Base-by-base conservation (phyloP, 2,888 invertebrate genomes). In the Steinernema carpocapsae region DNA sequence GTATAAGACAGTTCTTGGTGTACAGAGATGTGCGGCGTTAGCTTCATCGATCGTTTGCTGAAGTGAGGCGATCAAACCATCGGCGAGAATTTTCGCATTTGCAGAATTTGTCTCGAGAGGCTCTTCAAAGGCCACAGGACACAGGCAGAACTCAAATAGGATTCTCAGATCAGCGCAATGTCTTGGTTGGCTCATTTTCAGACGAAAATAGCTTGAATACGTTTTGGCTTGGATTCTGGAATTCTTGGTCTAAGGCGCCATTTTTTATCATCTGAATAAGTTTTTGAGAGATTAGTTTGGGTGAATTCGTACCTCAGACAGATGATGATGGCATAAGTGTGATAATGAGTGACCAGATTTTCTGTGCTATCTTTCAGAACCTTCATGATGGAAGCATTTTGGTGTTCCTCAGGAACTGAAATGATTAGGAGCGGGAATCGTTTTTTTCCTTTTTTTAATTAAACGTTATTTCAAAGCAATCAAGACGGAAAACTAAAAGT, bases 91-190 rank as follows among this genome's bases (percentile, higher is more conserved):
- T 14, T 19, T 56, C 4, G 56, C 22, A 12, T 10, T 22, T 3
- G 22, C 1, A 12, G 56, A 56, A 24, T 24, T 3, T 3, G 56
- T 1, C 2, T 19, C 3, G 4, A 56, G 22, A 22, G 56, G 26
- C 56, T 10, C 14, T 56, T 56, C 56, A 2, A 19, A 56, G 12
- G 3, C 22, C 26, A 12, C 22, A 12, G 6, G 12, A 70, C 80
- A 80, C 32, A 80, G 72, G 74, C 80, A 80, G 64, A 78, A 80
- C 32, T 77, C 76, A 22, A 78, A 48, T 12, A 77, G 77, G 24
- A 80, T 75, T 19, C 77, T 77, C 24, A 80, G 48, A 0, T 71
- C 77, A 12, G 71, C 42, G 52, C 80, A 80, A 26, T 56, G 72
- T 71, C 80, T 48, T 2, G 48, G 48, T 19, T 48, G n/a, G 48